Evolutionary conservation across 2,797 vertebrate genomes (phyloP), one percentile per base, ranked within the genome.

Genomic region (Lagodon rhomboides): DNA sequence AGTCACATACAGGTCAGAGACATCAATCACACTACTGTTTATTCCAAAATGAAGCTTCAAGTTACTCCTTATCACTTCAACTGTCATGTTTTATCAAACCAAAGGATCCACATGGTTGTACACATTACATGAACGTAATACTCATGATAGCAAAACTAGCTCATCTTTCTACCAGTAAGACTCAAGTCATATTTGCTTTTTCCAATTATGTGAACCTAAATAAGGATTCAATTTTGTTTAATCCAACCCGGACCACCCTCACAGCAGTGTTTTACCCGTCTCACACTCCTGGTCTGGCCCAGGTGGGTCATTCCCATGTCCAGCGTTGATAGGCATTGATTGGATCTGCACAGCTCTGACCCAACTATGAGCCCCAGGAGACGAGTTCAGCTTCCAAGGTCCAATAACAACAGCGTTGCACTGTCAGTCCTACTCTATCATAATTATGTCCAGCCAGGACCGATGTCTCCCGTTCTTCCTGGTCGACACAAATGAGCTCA

Each of bases 291-390:
- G 56, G 56, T 79, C 51, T 66, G 60, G 63, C 72, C 74, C 55
- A 85, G 72, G 64, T 1, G 12, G 59, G 73, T 87, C 79, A 89
- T 94, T 90, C 93, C 68, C 83, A 90, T 84, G 81, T 85, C 78
- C 87, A 87, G 77, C 43, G 75, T 76, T 81, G 79, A 90, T 75
- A 68, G 75, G 7, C 80, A 91, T 84, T 91, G 89, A 93, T 89
- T 91, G 64, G 81, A 89, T 90, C 68, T 83, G 70, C 67, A 64
- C 75, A 75, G 65, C 82, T 85, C 71, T 83, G 82, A 86, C 76
- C 67, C 65, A 12, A 56, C 38, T 66, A 81, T 51, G 69, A 81
- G 86, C 61, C 91, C 80, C 90, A 68, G 22, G 82, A 88, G 90
- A 87, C 27, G 55, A 47, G 72, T 88, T 87, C 44, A 62, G 69